These are phyloP conservation scores for Campopleginae sp. DNA, from an alignment of 2,888 invertebrate species.

Conservation along the genomic window DNA sequence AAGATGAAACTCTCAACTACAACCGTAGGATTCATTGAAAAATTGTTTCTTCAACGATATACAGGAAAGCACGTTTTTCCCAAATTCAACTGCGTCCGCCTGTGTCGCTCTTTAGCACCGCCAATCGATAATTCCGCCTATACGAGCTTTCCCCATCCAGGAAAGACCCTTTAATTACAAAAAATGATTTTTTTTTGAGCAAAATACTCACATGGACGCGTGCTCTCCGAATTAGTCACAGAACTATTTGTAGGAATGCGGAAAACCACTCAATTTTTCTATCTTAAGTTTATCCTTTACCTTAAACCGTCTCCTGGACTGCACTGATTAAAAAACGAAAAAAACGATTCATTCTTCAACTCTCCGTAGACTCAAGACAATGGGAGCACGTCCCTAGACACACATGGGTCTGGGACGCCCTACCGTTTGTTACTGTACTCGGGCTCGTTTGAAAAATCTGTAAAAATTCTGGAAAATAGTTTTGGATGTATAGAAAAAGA, in stretches of 20 bases:
- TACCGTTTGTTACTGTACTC: too few species aligned
- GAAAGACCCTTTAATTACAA: neutral
- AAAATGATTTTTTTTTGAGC: neutral
- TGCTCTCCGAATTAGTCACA: neutral
- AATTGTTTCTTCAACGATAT: constrained; percentile 5
- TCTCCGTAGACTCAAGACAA: too few species aligned
- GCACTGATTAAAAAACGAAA: too few species aligned
- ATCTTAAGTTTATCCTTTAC: too few species aligned
- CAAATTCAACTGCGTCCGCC: constrained; percentile 8
- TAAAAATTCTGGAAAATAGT: too few species aligned
- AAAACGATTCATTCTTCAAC: too few species aligned
- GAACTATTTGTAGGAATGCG: neutral
- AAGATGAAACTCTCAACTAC: neutral
- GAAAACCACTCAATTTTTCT: neutral
- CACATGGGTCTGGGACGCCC: too few species aligned
- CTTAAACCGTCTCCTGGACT: too few species aligned
- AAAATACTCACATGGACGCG: neutral
- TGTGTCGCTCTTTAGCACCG: constrained; percentile 1
- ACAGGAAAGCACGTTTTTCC: neutral
- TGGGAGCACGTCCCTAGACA: too few species aligned
- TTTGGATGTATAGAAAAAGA: too few species aligned
- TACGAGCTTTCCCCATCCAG: neutral
- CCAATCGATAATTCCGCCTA: constrained; percentile 24
- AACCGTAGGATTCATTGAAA: neutral
- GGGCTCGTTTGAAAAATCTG: too few species aligned